These are phyloP conservation scores for Hydractinia symbiolongicarpus DNA, from an alignment of 30 jellyfish, hydroid and myxozoan species.

Conservation along the genomic window DNA sequence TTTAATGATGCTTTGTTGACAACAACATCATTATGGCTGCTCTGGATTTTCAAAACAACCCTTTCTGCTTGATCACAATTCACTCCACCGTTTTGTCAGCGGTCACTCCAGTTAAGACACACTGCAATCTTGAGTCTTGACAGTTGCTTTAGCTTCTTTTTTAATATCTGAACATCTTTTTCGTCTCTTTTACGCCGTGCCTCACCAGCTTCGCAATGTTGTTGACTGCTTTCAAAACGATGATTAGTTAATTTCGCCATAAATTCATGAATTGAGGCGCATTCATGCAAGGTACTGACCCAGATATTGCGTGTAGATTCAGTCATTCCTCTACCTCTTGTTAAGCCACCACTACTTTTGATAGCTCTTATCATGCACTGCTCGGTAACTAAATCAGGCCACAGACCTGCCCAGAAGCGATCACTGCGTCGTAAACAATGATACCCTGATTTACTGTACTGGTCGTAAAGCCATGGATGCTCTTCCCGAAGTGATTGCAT, in stretches of 20 bases:
- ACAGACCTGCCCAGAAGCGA: constrained; percentile 45
- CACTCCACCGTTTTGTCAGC: constrained; percentile 30
- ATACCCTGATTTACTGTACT: constrained; percentile 33
- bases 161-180: constrained; percentile 29
- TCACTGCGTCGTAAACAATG: constrained; percentile 39
- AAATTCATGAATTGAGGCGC: constrained; percentile 31
- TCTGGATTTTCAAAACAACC: constrained; percentile 39
- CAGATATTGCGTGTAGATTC: constrained; percentile 29
- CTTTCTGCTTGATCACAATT: constrained; percentile 48
- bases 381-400: no score
- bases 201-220: constrained; percentile 34
- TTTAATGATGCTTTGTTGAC: constrained; percentile 29
- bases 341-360: no score
- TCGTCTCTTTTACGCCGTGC: constrained; percentile 19
- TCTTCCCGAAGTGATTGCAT: constrained; percentile 30
- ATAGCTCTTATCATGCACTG: no score
- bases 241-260: no score
- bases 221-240: constrained; percentile 31
- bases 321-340: constrained; percentile 44
- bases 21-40: constrained; percentile 21
- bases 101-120: constrained; percentile 31
- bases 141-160: constrained; percentile 19
- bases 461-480: constrained; percentile 45
- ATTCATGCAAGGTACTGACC: constrained; percentile 36
- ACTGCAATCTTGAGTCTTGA: constrained; percentile 24